Base-by-base conservation (phyloP, 2,113 vertebrate genomes). In the Heteronetta atricapilla region DNA sequence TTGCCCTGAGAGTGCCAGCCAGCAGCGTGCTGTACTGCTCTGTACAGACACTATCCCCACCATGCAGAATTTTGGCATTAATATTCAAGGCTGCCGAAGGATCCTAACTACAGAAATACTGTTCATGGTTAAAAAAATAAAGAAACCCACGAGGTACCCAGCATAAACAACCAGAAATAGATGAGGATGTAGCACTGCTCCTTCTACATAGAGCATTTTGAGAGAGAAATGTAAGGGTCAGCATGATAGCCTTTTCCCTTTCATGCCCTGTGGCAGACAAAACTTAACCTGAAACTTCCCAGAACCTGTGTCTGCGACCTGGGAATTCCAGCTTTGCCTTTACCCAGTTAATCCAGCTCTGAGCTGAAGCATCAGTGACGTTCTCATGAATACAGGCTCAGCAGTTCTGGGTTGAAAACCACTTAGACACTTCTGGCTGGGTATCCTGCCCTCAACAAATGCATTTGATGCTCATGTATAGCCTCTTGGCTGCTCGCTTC, bases 401-500 rank as follows among this genome's bases (percentile, higher is more conserved):
- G 55, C 73, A 88, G 87, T 75, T 91, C 76, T 44, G 53, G 31
- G 44, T n/a, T 88, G 66, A 91, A 94, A 94, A 64, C 20, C 42
- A 60, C 82, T 92, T 62, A 60, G 88, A 74, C 90, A 76, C 64
- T 79, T 42, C 83, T 95, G 89, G 66, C 91, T 93, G 76, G 76
- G 40, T 94, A 55, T 40, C 52, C 75, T 92, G 89, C 86, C 91
- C 93, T 96, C 82, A 40, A 62, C 91, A 96, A 96, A 95, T 44
- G 56, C 80, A 52, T 92, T 62, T 75, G 91, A 95, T 94, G 93
- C 92, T 94, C 91, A 40, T 29, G 67, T 42, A 50, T 48, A 80
- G 84, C 95, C 77, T 89, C 67, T 64, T 94, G 96, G 95, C 96
- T 84, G 73, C 93, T 76, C 29, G n/a, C 86, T 95, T 52, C 82